Percentiles rank a stretch among this genome's conserved stretches.
Evolutionary conservation across 2,888 invertebrate species (phyloP).

Genomic region (Pammene aurita): DNA sequence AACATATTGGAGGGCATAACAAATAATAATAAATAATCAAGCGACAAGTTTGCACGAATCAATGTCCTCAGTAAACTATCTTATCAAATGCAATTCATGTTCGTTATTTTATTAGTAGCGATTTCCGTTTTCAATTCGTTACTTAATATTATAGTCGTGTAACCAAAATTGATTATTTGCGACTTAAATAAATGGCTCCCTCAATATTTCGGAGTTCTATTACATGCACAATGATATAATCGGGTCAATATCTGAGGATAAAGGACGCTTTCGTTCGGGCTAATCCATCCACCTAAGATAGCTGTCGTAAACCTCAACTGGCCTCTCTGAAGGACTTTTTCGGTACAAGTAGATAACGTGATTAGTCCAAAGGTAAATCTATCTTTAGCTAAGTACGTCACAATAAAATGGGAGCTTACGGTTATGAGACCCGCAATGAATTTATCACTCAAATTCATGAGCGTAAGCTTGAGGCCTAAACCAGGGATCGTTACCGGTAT

Average conservation of each 20-base stretch:
- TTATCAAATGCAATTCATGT: no score
- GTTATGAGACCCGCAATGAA: background rate
- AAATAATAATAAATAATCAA: no score
- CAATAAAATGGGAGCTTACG: background rate
- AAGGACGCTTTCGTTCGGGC: conserved; percentile 56
- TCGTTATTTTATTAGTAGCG: no score
- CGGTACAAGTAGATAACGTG: conserved; percentile 32
- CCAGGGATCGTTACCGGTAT: no score
- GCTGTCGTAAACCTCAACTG: conserved; percentile 51
- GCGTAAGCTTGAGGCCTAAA: conserved; percentile 21
- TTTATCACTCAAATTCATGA: conserved; percentile 20
- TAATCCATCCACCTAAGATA: conserved; percentile 58
- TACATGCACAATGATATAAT: conserved; percentile 53
- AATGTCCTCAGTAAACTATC: no score
- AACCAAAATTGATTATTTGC: conserved; percentile 54
- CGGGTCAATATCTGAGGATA: conserved; percentile 57
- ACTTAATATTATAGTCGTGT: no score
- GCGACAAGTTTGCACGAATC: no score
- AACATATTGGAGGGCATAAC: no score
- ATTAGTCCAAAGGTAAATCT: conserved; percentile 6
- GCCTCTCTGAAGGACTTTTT: conserved; percentile 33
- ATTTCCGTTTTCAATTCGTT: no score
- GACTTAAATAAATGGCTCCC: conserved; percentile 54
- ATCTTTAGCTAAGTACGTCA: background rate
- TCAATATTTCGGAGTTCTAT: conserved; percentile 48